These are phyloP conservation scores for Drosophila mimetica DNA, from an alignment of 2,888 invertebrate species.

Conservation along the genomic window DNA sequence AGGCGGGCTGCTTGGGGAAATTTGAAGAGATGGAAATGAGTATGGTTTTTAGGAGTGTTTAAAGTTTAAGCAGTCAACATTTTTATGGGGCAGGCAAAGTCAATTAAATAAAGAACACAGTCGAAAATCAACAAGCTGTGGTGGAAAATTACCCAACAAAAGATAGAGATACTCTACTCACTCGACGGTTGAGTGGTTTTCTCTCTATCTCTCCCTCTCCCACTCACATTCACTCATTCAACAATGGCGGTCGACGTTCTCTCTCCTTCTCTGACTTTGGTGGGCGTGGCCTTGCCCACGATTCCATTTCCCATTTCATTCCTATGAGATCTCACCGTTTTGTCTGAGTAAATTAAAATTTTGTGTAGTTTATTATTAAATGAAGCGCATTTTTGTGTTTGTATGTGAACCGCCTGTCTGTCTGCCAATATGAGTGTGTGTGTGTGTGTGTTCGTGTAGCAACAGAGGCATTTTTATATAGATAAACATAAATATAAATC, in stretches of 20 bases:
- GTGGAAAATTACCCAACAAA: slow-evolving; percentile 45
- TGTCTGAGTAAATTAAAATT: slow-evolving; percentile 82
- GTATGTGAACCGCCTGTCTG: slow-evolving; percentile 52
- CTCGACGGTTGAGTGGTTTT: slow-evolving; percentile 31
- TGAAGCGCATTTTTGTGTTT: slow-evolving; percentile 80
- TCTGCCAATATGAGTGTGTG: slow-evolving; percentile 9
- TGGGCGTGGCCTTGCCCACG: slow-evolving; percentile 58
- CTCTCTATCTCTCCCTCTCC: slow-evolving; percentile 1
- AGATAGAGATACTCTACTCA: slow-evolving; percentile 13
- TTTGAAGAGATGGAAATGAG: not conserved
- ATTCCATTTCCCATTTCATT: slow-evolving; percentile 54
- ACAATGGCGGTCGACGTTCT: slow-evolving; percentile 62
- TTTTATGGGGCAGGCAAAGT: slow-evolving; percentile 44
- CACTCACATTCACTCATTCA: slow-evolving; percentile 29
- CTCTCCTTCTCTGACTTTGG: slow-evolving; percentile 37
- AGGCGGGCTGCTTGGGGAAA: slow-evolving; percentile 43
- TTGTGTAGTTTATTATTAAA: slow-evolving; percentile 83
- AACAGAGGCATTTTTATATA: slow-evolving; percentile 46
- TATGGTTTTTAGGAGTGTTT: slow-evolving; percentile 15
- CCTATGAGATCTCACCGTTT: slow-evolving; percentile 39
- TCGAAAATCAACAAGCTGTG: slow-evolving; percentile 64
- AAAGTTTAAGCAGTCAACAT: slow-evolving; percentile 26
- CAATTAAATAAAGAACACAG: slow-evolving; percentile 58
- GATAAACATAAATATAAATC: slow-evolving; percentile 62
- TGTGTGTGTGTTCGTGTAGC: slow-evolving; percentile 23